Base-by-base conservation (phyloP, 2,113 vertebrate genomes). In the Sinocyclocheilus anophthalmus region DNA sequence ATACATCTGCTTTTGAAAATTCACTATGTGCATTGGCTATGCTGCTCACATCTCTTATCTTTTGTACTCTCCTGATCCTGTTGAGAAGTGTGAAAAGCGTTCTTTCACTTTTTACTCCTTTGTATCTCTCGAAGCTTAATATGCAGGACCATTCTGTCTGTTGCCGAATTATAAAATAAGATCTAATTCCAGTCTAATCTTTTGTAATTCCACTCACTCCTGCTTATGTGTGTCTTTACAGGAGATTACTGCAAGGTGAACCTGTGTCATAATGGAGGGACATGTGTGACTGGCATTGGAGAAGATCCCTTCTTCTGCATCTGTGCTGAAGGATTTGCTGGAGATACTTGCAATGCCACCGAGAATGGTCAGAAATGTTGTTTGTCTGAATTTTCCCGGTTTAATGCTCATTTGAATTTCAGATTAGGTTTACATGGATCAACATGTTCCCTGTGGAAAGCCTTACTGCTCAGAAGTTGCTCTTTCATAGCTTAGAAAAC, bases 191-290 rank as follows among this genome's bases (percentile, higher is more conserved):
- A 83, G 39, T 70, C 61, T 75, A 14, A 83, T 26, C 55, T 80
- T 55, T 33, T 57, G 39, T 84, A 76, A 76, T 57, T 50, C 24
- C 24, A 55, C 61, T 22, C 39, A 45, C 78, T 81, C 81, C 70
- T 48, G 24, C 39, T 69, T 87, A 30, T 76, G 14, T 73, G 63
- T 63, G n/a, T 81, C 72, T 53, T 61, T 5, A 84, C 88, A 99
- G 98, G 95, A 85, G 96, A 98, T 85, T 94, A 95, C 92, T 99
- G 98, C 16, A 93, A 96, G 0, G 94, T 95, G 61, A 96, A 96
- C 89, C 48, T 89, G 39, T 99, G 98, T 92, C 93, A 95, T 79
- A 97, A 99, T n/a, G 97, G 97, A 84, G 97, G 95, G 14, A 98
- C 97, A 3, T 99, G 98, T 90, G 91, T 98, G 88, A 94, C 93